These are phyloP conservation scores for Hoplias malabaricus DNA, from an alignment of 2,113 vertebrate genomes.

Conservation along the genomic window DNA sequence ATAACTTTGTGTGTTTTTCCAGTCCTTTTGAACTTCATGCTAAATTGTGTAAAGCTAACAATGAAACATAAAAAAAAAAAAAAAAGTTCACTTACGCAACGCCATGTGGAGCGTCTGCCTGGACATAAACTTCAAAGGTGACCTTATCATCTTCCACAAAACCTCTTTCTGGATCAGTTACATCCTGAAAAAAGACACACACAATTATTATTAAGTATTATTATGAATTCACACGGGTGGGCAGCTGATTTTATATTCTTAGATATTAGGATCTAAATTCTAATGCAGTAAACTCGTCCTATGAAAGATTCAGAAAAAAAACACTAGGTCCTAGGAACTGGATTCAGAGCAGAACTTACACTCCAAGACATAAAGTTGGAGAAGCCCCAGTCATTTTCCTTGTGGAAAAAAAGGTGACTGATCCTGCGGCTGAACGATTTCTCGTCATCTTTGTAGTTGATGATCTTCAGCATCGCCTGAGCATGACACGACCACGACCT, in stretches of 20 bases:
- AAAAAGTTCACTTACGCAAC: conserved; percentile 90
- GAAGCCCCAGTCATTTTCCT: conserved; percentile 99
- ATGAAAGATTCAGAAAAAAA: no score
- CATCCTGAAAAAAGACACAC: conserved; percentile 78
- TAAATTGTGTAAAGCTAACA: no score
- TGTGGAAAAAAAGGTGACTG: conserved; percentile 98
- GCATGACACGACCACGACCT: conserved; percentile 99
- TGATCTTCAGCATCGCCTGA: conserved; percentile 98
- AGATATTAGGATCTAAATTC: no score
- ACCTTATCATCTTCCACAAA: conserved; percentile 98
- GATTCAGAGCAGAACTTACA: conserved; percentile 76
- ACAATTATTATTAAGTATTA: not conserved
- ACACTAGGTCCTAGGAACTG: not conserved
- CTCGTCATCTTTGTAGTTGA: conserved; percentile 98
- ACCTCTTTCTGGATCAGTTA: conserved; percentile 96
- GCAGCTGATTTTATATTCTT: no score
- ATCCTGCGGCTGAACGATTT: conserved; percentile 98
- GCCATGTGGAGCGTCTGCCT: conserved; percentile 96
- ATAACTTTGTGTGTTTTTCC: no score
- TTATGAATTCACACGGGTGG: no score
- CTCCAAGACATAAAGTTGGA: conserved; percentile 99
- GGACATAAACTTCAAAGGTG: conserved; percentile 96
- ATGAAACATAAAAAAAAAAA: not conserved
- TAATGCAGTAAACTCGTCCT: no score
- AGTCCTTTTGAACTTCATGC: no score